Conservation (phyloP, 2,888 invertebrate genomes). For the Parascotia fuliginaria region DNA sequence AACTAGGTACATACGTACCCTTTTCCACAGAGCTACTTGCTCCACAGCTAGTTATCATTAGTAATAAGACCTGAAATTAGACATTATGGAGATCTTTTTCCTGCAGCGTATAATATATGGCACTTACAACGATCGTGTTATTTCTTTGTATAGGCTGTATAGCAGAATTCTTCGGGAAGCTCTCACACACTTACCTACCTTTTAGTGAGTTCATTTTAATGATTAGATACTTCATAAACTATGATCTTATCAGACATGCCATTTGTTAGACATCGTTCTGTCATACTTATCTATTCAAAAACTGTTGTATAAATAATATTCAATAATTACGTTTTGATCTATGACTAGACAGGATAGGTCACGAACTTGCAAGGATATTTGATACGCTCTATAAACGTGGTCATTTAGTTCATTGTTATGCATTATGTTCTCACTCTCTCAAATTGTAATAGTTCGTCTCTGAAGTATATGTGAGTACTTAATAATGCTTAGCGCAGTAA, state of each 20-base stretch:
- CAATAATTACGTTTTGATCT: constrained; percentile 19
- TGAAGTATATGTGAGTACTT: too few relatives aligned
- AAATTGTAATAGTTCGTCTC: too few relatives aligned
- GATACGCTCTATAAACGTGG: constrained; percentile 16
- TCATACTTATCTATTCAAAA: constrained; percentile 12
- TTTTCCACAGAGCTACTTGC: too few relatives aligned
- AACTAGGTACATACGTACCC: too few relatives aligned
- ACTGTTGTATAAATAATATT: constrained; percentile 17
- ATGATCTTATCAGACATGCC: constrained; percentile 17
- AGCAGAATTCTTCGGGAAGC: too few relatives aligned
- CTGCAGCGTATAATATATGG: neutral
- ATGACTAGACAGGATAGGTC: constrained; percentile 22
- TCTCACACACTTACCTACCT: constrained; percentile 4
- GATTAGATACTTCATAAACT: constrained; percentile 8
- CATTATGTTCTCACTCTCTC: too few relatives aligned
- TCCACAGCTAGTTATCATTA: too few relatives aligned
- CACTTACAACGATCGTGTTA: constrained; percentile 2
- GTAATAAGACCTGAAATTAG: too few relatives aligned
- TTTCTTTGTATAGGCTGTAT: too few relatives aligned
- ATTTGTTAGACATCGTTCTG: constrained; percentile 17
- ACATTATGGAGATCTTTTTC: too few relatives aligned
- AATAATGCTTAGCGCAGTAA: too few relatives aligned
- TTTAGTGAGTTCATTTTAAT: constrained; percentile 12
- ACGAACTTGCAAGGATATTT: constrained; percentile 28
- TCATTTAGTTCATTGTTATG: constrained; percentile 6